phyloP scores from a whole-genome alignment of 2,113 vertebrate genomes.

The Protomyctophum bolini region DNA sequence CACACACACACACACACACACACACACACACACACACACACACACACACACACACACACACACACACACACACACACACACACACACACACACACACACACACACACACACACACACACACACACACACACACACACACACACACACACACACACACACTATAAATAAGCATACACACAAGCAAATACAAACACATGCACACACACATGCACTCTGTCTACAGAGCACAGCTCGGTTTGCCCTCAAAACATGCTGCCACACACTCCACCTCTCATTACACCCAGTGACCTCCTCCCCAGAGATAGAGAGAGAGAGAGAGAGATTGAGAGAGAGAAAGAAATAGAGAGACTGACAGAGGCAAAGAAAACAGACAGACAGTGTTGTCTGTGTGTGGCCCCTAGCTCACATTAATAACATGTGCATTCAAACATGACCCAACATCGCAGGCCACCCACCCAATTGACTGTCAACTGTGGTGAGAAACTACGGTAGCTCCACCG shows the following conservation, averaged over 20 bases:
- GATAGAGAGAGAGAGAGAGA: conserved; percentile 12
- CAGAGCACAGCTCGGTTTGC: conserved; percentile 49
- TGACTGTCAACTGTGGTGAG: conserved; percentile 37
- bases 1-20: conserved; percentile 40
- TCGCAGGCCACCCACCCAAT: conserved; percentile 38
- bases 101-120: conserved; percentile 7
- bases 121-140: conserved; percentile 25
- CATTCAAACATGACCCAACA: conserved; percentile 59
- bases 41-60: background rate
- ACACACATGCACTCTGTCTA: conserved; percentile 57
- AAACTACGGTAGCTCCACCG: background rate
- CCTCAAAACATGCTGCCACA: conserved; percentile 59
- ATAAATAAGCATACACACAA: conserved; percentile 10
- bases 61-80: conserved; percentile 5
- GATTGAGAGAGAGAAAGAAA: background rate
- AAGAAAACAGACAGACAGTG: background rate
- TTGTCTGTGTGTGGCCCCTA: conserved; percentile 38
- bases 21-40: conserved; percentile 4
- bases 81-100: background rate
- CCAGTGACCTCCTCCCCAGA: conserved; percentile 56
- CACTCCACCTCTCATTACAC: conserved; percentile 71
- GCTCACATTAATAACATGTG: conserved; percentile 59
- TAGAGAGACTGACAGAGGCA: background rate
- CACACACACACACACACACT: conserved; percentile 31
- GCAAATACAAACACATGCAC: conserved; percentile 39